Base-by-base conservation (phyloP, 2,113 vertebrate species). In the Gallinago jamesoni region DNA sequence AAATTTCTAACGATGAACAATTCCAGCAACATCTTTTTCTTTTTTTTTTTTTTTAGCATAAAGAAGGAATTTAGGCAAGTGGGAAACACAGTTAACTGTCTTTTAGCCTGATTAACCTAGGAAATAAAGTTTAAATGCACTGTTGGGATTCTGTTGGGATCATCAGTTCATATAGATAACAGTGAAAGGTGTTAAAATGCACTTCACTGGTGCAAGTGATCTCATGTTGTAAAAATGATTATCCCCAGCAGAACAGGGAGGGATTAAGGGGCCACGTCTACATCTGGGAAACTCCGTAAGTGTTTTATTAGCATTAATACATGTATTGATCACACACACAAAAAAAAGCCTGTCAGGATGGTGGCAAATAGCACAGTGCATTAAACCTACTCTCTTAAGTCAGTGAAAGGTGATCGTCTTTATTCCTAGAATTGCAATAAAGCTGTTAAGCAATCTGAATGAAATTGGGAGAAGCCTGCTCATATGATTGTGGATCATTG, bases 141-240 rank as follows among this genome's bases (percentile, higher is more conserved):
- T 89, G 90, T 79, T 92, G 97, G 90, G 95, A 93, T 97, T 97
- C 87, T 85, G 37, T 95, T 91, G 96, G 92, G 87, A 95, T 90
- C 87, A 92, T 95, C 83, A 55, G 87, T 96, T 85, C 87, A 83
- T 75, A 50, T 3, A 94, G 91, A 92, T 94, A 97, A 89, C 81
- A 86, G 69, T 16, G 18, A 72, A 87, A 95, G 74, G 83, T 97
- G 94, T 95, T 97, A 96, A 96, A 97, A 97, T 72, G 70, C 79
- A 91, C 84, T 97, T 95, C 78, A 62, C 35, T 81, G 81, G 79
- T 72, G 76, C 90, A 92, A 96, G 93, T 90, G 95, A 96, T 96
- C 87, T 97, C 95, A 91, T 95, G 85, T 94, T 94, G 96, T 95
- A 94, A 97, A 98, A 98, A 97, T 96, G n/a, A 98, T 90, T 96